Evolutionary conservation across 92 coral and sea anemone species (phyloP).

Genomic region (Phenganax marumi): DNA sequence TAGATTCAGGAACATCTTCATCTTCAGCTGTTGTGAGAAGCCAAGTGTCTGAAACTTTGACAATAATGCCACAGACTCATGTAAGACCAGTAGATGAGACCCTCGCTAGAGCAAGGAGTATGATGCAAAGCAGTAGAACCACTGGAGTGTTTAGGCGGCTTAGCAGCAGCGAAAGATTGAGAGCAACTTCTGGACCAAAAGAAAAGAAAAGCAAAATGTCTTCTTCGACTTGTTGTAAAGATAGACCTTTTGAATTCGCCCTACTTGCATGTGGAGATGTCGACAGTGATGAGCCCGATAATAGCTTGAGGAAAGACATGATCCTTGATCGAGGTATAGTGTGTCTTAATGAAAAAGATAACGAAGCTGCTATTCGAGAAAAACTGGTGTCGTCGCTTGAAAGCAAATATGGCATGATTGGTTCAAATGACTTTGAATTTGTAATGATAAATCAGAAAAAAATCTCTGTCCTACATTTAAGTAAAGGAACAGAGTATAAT

Average conservation of each 20-base stretch:
- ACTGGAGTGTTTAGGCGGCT: constrained; percentile 50
- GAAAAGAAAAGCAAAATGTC: constrained; percentile 36
- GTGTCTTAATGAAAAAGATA: constrained; percentile 37
- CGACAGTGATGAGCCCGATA: constrained; percentile 51
- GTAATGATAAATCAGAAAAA: constrained; percentile 50
- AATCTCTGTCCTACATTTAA: constrained; percentile 39
- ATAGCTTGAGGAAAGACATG: constrained; percentile 48
- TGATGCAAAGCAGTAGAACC: constrained; percentile 54
- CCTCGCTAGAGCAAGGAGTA: constrained; percentile 51
- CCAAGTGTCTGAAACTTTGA: background rate
- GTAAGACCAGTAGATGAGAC: constrained; percentile 37
- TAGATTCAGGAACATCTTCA: constrained; percentile 13
- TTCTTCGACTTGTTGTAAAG: constrained; percentile 6
- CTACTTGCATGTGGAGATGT: constrained; percentile 46
- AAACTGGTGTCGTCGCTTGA: constrained; percentile 47
- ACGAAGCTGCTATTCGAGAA: constrained; percentile 46
- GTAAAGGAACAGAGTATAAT: constrained; percentile 49
- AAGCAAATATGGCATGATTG: constrained; percentile 44
- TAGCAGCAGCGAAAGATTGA: constrained; percentile 53
- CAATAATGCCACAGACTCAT: background rate
- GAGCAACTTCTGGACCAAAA: constrained; percentile 45
- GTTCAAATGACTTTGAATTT: constrained; percentile 47
- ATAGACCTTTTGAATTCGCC: constrained; percentile 63
- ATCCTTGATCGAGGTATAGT: constrained; percentile 58
- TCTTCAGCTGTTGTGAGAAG: background rate